These are phyloP conservation scores for Tenrec ecaudatus DNA, from an alignment of 2,113 vertebrate genomes.

Conservation along the genomic window DNA sequence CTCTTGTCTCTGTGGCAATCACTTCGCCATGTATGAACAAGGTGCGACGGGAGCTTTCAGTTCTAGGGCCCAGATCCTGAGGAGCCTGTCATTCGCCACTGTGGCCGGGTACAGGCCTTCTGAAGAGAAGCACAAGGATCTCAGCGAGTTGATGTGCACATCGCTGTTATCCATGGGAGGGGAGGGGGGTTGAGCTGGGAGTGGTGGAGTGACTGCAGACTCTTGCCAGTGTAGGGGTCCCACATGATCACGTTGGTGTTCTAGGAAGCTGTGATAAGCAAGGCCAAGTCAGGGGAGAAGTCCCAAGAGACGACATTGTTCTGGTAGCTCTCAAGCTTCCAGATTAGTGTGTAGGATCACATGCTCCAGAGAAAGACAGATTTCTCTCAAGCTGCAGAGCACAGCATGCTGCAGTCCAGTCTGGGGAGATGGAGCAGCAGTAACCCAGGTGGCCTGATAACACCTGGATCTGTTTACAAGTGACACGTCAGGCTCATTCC, in stretches of 20 bases:
- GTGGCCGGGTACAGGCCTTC: slow-evolving; percentile 94
- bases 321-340: slow-evolving; percentile 92
- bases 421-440: slow-evolving; percentile 95
- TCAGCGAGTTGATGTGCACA: slow-evolving; percentile 88
- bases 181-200: slow-evolving; percentile 81
- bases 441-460: slow-evolving; percentile 93
- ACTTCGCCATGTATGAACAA: slow-evolving; percentile 95
- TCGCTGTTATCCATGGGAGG: slow-evolving; percentile 84
- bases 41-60: slow-evolving; percentile 89
- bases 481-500: neutral
- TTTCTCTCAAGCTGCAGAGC: slow-evolving; percentile 94
- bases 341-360: slow-evolving; percentile 93
- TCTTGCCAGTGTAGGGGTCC: slow-evolving; percentile 97
- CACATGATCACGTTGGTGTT: slow-evolving; percentile 95
- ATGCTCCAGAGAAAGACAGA: slow-evolving; percentile 97
- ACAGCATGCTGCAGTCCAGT: slow-evolving; percentile 97
- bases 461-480: slow-evolving; percentile 92
- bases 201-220: slow-evolving; percentile 90
- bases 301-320: slow-evolving; percentile 95
- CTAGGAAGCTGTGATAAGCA: slow-evolving; percentile 94
- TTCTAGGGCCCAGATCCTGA: slow-evolving; percentile 95
- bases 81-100: slow-evolving; percentile 93
- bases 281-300: slow-evolving; percentile 95
- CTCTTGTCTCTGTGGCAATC: slow-evolving; percentile 95
- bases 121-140: slow-evolving; percentile 94